Base-by-base conservation (phyloP, 1,140 invertebrate genomes). In the Drosophila pectinifera region DNA sequence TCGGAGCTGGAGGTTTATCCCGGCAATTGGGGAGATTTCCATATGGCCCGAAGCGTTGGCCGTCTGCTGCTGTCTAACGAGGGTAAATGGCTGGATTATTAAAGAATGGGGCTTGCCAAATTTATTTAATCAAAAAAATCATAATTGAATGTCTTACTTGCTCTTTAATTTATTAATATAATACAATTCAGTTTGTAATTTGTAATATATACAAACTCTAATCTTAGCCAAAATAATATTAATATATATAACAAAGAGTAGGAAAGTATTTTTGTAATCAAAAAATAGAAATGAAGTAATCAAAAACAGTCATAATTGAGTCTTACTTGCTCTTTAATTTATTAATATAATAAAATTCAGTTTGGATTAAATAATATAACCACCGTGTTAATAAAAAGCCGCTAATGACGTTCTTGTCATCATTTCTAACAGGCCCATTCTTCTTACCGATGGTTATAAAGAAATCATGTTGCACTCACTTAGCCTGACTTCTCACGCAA, bases 401-500 rank as follows among this genome's bases (percentile, higher is more conserved):
- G 1, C 20, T 54, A 58, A 62, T 62, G 14, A 38, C 38, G n/a
- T 26, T 46, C 31, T 64, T 46, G 18, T 51, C 28, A 20, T 51
- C 28, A 46, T 20, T n/a, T 16, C 10, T n/a, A 64, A 46, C 20
- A 14, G 4, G 6, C 18, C 4, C 10, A 46, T 46, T 38, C 26
- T 36, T 31, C 38, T 74, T 51, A 26, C 14, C 5, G 14, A 45
- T 63, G 54, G n/a, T 53, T 75, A 56, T 57, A 24, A 75, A 65
- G 59, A 56, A 75, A 57, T 65, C 53, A 75, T 65, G 61, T 54
- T 43, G n/a, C 46, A 75, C 34, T 51, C 42, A 54, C 48, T 48
- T 41, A 56, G 39, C 53, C 51, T 16, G 14, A 16, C 34, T 74
- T 75, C 59, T 64, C 73, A 64, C 59, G 70, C 70, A 73, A 74